Percentiles rank a stretch among this genome's conserved stretches.
Conservation (phyloP, 2,888 invertebrate genomes). For the Cosmopolites sordidus region DNA sequence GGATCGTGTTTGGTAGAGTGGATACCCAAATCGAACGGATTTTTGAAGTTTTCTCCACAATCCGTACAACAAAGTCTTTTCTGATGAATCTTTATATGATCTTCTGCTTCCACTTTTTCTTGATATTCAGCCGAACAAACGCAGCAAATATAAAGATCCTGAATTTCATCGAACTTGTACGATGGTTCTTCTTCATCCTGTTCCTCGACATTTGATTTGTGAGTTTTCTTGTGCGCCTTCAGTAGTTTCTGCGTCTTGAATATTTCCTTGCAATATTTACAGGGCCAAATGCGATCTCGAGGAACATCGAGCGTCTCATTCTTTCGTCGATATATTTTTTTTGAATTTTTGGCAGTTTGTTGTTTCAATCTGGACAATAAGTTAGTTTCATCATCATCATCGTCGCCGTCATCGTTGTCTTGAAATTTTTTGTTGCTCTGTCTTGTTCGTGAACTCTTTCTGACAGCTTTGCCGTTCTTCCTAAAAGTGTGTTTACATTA, state of each 20-base stretch:
- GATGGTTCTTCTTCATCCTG: slow-evolving; percentile 23
- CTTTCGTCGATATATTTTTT: too few relatives aligned
- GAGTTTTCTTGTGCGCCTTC: slow-evolving; percentile 15
- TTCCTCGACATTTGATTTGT: slow-evolving; percentile 5
- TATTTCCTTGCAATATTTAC: slow-evolving; percentile 19
- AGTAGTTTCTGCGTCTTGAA: slow-evolving; percentile 16
- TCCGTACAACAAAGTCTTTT: slow-evolving; percentile 7
- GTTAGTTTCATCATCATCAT: too few relatives aligned
- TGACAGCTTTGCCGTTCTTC: too few relatives aligned
- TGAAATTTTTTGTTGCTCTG: too few relatives aligned
- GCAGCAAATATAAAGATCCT: slow-evolving; percentile 37
- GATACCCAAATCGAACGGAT: slow-evolving; percentile 19
- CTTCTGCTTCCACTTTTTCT: slow-evolving; percentile 27
- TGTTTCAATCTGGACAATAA: too few relatives aligned
- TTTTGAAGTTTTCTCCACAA: slow-evolving; percentile 15
- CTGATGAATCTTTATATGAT: slow-evolving; percentile 16
- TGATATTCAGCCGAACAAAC: slow-evolving; percentile 38
- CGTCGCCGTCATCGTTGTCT: too few relatives aligned
- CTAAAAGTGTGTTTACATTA: too few relatives aligned
- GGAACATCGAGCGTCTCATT: not conserved
- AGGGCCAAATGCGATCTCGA: slow-evolving; percentile 3
- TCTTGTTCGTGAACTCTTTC: too few relatives aligned
- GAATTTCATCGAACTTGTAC: slow-evolving; percentile 36
- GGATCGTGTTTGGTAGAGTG: slow-evolving; percentile 18
- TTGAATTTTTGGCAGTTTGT: too few relatives aligned